Evolutionary conservation across 2,888 invertebrate genomes (phyloP).

Genomic region (Sipha maydis): DNA sequence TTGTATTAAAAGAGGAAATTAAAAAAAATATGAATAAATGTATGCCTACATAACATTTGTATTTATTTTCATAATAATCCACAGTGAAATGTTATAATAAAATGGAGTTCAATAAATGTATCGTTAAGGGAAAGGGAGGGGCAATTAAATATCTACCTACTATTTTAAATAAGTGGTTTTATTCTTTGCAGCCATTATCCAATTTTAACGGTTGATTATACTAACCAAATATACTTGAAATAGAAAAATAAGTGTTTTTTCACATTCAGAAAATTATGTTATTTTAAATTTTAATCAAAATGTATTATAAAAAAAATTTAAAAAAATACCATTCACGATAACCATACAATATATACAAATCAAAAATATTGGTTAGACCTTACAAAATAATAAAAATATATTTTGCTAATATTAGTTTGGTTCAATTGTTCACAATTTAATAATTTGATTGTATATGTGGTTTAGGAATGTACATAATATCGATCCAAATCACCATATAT

Average conservation of each 20-base stretch:
- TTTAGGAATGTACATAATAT: no score
- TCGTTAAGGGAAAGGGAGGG: neutral
- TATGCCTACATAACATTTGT: no score
- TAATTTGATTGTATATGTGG: no score
- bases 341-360: no score
- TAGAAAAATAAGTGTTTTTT: neutral
- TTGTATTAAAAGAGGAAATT: neutral
- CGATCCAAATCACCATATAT: no score
- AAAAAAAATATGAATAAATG: neutral
- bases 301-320: no score
- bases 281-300: neutral
- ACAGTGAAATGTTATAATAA: neutral
- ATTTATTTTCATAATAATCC: neutral
- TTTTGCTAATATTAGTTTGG: neutral
- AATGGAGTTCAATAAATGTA: neutral
- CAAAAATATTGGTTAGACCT: neutral
- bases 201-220: neutral
- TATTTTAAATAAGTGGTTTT: neutral
- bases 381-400: neutral
- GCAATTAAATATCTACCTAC: neutral
- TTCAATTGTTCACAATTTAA: no score
- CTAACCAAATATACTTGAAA: neutral
- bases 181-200: neutral
- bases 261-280: neutral
- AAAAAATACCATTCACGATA: no score